Base-by-base conservation (phyloP, 1,140 invertebrate genomes). In the Oryzaephilus surinamensis region DNA sequence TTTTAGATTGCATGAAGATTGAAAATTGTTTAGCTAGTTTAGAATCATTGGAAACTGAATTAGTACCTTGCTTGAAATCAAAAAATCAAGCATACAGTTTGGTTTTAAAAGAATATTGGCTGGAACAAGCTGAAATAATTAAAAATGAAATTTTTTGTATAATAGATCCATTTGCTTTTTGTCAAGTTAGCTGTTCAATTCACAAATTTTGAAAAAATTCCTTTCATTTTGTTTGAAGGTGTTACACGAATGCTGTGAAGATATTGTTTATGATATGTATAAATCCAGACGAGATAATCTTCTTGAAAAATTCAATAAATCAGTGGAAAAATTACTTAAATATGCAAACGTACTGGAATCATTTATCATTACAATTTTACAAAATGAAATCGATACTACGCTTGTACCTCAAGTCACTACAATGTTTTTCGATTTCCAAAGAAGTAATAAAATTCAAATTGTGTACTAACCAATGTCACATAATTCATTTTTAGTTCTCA, bases 161-260 rank as follows among this genome's bases (percentile, higher is more conserved):
- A 47, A 73, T 80, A 4, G 76, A 80, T 60, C 75, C 76, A 1
- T 60, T 68, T 20, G 76, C 75, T 24, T 78, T 77, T 58, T 71
- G 72, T 46, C 69, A 79, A 56, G 76, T 77, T 62, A 30, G 38
- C 20, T 6, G 7, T 7, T 27, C 13, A 24, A 17, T 28, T 27
- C 1, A 5, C 10, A 26, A 19, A n/a, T 10, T 19, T 1, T n/a
- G n/a, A n/a, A 13, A 3, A 3, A 35, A 11, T 26, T 3, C 3
- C 11, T 18, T 37, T 26, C 6, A 21, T 13, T 35, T 30, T 13
- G 8, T 14, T 36, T 43, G 10, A 29, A 53, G 48, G 44, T 55
- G 12, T 51, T 52, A 12, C 44, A 46, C 36, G 47, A 53, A 21
- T 49, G 46, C 19, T 41, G 41, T 13, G 32, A 35, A 13, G 23